Base-by-base conservation (phyloP, 2,113 vertebrate genomes). In the Mus musculus region DNA sequence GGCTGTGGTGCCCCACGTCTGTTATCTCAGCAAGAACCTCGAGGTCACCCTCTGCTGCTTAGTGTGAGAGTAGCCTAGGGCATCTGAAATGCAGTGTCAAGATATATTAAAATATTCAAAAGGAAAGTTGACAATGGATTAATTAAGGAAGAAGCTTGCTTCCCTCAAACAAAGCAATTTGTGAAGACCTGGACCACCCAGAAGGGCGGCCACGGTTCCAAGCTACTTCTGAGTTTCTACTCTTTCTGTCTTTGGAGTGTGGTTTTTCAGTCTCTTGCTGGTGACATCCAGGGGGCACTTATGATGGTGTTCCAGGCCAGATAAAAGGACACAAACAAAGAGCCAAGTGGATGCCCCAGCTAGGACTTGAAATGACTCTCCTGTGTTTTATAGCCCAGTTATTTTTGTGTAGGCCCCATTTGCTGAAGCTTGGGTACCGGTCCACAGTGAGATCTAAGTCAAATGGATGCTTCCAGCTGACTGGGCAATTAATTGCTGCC, bases 161-260 rank as follows among this genome's bases (percentile, higher is more conserved):
- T 84, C 92, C 94, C 88, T 87, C n/a, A 81, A 94, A 54, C 42
- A 89, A 91, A 81, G n/a, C 67, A 91, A 81, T 39, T 59, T 82
- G 33, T 54, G 73, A 54, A 93, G 42, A 14, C 8, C 17, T 42
- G 26, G 72, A 28, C 36, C 80, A 36, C 20, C 59, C n/a, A 5
- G 0, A 6, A 52, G 26, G 39, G 22, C 22, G 7, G 61, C 17
- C 12, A 2, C 24, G 11, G 8, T 1, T 19, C 39, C 54, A n/a
- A 80, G 42, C 24, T 33, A 2, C 54, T 63, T 65, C n/a, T 14
- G 1, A 10, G 33, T 33, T 49, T 63, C n/a, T 39, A 24, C 16
- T 72, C 36, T 13, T 7, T 73, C 20, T 61, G 26, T 77, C 52
- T 61, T 71, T 7, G 28, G 63, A 80, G 16, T 30, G 16, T 61